phyloP scores from a whole-genome alignment of 1,140 invertebrate species.

The Drosophila orosa region DNA sequence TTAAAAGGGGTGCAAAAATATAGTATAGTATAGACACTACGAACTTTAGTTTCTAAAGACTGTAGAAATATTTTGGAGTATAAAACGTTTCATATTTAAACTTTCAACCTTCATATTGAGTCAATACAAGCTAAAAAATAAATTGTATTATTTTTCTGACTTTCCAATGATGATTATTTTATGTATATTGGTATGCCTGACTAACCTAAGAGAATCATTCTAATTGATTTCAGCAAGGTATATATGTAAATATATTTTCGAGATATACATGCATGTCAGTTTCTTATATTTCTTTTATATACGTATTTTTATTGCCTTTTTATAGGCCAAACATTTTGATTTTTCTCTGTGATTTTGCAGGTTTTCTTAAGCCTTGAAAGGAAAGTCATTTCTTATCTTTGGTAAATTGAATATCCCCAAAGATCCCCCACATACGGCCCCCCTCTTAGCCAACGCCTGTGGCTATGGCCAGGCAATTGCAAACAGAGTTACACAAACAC shows the following conservation, averaged over 20 bases:
- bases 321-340: no score
- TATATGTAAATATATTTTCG: neutral
- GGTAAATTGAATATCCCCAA: conserved; percentile 26
- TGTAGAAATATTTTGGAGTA: neutral
- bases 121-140: neutral
- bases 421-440: neutral
- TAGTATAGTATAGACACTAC: neutral
- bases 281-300: neutral
- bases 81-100: no score
- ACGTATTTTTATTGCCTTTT: neutral
- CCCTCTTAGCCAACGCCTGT: conserved; percentile 44
- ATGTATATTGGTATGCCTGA: neutral
- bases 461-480: conserved; percentile 52
- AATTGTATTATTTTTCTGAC: neutral
- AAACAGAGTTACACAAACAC: conserved; percentile 42
- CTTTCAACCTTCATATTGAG: neutral
- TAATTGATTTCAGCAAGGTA: no score
- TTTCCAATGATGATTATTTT: neutral
- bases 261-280: neutral
- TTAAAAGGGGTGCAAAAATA: conserved; percentile 5
- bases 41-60: neutral
- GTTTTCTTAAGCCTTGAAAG: conserved; percentile 10
- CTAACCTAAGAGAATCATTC: neutral
- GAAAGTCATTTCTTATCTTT: conserved; percentile 21
- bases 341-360: neutral